phyloP scores from a whole-genome alignment of 2,888 invertebrate genomes.

The Ichneumon xanthorius region DNA sequence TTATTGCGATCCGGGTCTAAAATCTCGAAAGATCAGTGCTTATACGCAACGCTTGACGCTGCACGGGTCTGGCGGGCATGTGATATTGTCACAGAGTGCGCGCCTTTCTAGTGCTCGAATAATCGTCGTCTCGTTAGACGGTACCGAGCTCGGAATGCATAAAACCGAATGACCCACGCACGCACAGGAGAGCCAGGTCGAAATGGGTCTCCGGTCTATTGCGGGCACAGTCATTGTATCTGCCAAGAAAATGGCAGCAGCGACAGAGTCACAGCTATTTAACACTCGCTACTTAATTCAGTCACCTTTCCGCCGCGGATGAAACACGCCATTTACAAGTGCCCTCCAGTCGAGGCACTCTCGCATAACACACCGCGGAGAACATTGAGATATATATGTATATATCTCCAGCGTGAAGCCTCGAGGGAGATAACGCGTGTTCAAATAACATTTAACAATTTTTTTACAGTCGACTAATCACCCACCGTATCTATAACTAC shows the following conservation, averaged over 20 bases:
- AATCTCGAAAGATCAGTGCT: constrained; percentile 26
- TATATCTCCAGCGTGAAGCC: not conserved
- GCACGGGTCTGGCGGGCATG: not conserved
- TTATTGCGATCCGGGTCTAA: constrained; percentile 19
- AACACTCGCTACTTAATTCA: constrained; percentile 51
- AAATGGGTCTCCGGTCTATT: not conserved
- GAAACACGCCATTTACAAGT: constrained; percentile 3
- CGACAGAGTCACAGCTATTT: constrained; percentile 36
- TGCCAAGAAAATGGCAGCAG: not conserved
- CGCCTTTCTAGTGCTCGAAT: constrained; percentile 7
- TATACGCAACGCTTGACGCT: not conserved
- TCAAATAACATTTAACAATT: constrained; percentile 53
- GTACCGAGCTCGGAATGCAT: constrained; percentile 51
- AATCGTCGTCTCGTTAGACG: constrained; percentile 53
- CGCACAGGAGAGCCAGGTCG: not conserved
- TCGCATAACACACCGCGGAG: not conserved
- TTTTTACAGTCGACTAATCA: constrained; percentile 28
- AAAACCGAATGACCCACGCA: constrained; percentile 53
- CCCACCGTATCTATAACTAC: constrained; percentile 17
- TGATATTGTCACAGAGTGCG: constrained; percentile 36
- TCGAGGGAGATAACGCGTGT: constrained; percentile 6
- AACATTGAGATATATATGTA: not conserved
- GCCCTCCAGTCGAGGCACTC: not conserved
- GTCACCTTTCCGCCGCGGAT: not conserved
- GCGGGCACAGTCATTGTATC: not conserved